Evolutionary conservation across 2,888 invertebrate genomes (phyloP).

Genomic region (Calephelis perditalis): DNA sequence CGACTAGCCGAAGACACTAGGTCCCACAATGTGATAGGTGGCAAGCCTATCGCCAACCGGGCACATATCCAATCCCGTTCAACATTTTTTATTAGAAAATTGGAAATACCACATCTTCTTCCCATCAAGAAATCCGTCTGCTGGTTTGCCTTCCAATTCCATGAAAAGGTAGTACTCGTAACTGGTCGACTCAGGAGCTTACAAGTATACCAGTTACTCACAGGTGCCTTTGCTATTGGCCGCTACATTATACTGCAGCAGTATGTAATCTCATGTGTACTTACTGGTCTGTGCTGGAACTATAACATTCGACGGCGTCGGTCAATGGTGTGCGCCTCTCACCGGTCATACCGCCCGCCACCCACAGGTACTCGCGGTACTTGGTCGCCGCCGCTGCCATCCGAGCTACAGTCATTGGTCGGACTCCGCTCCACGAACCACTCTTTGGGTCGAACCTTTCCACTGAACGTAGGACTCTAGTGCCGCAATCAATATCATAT

Average conservation of each 20-base stretch:
- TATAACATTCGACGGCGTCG: constrained; percentile 81
- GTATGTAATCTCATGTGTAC: constrained; percentile 22
- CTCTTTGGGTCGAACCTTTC: constrained; percentile 79
- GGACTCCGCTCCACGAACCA: constrained; percentile 78
- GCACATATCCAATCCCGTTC: too few relatives aligned
- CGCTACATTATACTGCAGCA: not conserved
- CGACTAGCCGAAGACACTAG: too few relatives aligned
- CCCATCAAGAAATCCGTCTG: too few relatives aligned
- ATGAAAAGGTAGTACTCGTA: too few relatives aligned
- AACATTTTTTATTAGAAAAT: too few relatives aligned
- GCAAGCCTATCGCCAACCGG: too few relatives aligned
- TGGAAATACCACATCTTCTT: too few relatives aligned
- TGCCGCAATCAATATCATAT: constrained; percentile 2
- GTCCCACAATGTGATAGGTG: too few relatives aligned
- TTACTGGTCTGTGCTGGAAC: constrained; percentile 79
- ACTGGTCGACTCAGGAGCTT: too few relatives aligned
- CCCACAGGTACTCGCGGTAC: constrained; percentile 83
- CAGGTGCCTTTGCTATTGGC: not conserved
- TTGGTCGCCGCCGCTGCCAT: constrained; percentile 80
- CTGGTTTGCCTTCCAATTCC: too few relatives aligned
- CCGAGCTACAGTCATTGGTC: constrained; percentile 77
- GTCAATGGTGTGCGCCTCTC: constrained; percentile 76
- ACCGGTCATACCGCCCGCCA: constrained; percentile 84
- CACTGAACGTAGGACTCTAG: constrained; percentile 78
- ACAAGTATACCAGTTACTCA: too few relatives aligned